phyloP scores from a whole-genome alignment of 37 sponge, comb jelly and placozoan species.

The Aplysina aerophoba region DNA sequence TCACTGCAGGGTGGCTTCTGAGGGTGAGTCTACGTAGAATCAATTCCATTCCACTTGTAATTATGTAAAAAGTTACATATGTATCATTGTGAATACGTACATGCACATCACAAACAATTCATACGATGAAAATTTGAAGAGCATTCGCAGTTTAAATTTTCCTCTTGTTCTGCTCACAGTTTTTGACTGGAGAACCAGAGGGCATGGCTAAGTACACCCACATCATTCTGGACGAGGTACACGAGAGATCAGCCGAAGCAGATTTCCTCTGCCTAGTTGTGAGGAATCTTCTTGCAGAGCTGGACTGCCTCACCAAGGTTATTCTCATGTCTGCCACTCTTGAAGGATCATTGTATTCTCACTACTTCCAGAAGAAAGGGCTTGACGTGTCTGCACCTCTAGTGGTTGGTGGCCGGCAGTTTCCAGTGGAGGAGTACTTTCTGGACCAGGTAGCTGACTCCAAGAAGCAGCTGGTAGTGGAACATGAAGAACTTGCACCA shows the following conservation, averaged over 20 bases:
- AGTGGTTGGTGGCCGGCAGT: conserved; percentile 66
- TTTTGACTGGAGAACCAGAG: not conserved
- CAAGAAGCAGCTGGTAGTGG: no score
- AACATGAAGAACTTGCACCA: no score
- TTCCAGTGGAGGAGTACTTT: conserved; percentile 47
- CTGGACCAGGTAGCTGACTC: conserved; percentile 36
- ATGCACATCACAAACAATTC: no score
- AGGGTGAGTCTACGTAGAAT: conserved; percentile 40
- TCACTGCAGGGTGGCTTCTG: conserved; percentile 74
- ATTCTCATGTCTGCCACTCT: conserved; percentile 85
- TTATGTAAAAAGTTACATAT: not conserved
- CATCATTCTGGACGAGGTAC: conserved; percentile 79
- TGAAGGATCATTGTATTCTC: conserved; percentile 44
- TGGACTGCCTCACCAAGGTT: conserved; percentile 33
- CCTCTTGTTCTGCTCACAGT: not conserved
- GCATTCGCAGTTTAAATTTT: no score
- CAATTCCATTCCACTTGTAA: no score
- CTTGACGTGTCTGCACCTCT: conserved; percentile 49
- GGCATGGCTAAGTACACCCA: conserved; percentile 59
- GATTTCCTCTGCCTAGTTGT: conserved; percentile 72
- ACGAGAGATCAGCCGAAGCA: conserved; percentile 63
- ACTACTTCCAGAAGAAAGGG: conserved; percentile 56
- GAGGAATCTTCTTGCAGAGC: conserved; percentile 44
- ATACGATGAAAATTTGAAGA: no score
- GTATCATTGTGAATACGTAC: not conserved